Percentiles rank a stretch among this genome's conserved stretches.
Conservation (phyloP, 2,888 invertebrate species). For the Agapetus fuscipes region DNA sequence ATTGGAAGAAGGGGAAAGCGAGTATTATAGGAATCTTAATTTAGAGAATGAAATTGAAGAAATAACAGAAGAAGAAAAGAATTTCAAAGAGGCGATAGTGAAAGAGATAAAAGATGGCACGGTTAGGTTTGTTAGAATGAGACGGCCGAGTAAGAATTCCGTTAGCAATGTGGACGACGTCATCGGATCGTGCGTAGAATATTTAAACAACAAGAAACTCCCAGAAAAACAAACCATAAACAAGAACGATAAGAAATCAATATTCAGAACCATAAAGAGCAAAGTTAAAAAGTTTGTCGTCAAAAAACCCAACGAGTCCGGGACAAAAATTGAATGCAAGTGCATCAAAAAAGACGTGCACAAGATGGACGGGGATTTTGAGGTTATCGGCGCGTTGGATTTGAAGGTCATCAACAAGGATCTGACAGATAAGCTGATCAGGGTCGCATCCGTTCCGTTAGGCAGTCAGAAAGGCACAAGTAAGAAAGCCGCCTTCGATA, state of each 20-base stretch:
- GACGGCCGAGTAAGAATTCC: neutral
- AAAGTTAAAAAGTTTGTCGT: constrained; percentile 25
- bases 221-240: neutral
- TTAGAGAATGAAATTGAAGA: constrained; percentile 23
- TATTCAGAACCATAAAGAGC: constrained; percentile 39
- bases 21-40: constrained; percentile 40
- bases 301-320: constrained; percentile 22
- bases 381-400: constrained; percentile 36
- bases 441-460: neutral
- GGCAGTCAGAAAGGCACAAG: neutral
- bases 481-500: constrained; percentile 28
- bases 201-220: constrained; percentile 17
- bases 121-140: constrained; percentile 16
- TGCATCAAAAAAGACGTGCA: constrained; percentile 38
- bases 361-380: constrained; percentile 33
- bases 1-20: constrained; percentile 41
- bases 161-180: constrained; percentile 18
- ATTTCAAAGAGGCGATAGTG: constrained; percentile 10
- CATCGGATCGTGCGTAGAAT: constrained; percentile 29
- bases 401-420: constrained; percentile 36
- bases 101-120: constrained; percentile 17
- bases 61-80: constrained; percentile 7
- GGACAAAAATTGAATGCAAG: constrained; percentile 38
- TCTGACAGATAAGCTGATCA: constrained; percentile 36
- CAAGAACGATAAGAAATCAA: constrained; percentile 35